Evolutionary conservation across 2,797 vertebrate genomes (phyloP), one percentile per base, ranked within the genome.

Genomic region (Microctenopoma lineatum): DNA sequence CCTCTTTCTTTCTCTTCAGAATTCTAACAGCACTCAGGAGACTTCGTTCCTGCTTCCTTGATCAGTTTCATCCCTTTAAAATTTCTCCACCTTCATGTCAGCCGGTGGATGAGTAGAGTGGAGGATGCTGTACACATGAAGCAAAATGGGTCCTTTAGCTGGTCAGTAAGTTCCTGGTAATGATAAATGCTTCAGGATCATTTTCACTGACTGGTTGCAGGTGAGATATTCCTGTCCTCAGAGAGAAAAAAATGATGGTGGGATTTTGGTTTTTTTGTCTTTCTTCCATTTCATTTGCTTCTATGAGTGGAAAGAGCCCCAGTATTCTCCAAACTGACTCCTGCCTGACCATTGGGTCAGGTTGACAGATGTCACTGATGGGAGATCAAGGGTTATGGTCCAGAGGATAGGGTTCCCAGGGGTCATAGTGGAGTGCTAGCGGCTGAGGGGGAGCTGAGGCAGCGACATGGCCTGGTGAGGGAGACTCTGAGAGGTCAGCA

Each of bases 371-470:
- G 55, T 83, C 69, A 59, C 67, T 52, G 82, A 69, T 70, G 64
- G 74, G 56, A 89, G 87, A 81, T 88, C 64, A 65, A 64, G 79
- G 84, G 77, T 79, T 73, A 67, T 58, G 73, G 59, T 85, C 60
- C 47, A 50, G 75, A 77, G 85, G 77, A 72, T 44, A 44, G 55
- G 75, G 86, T 87, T 89, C 67, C 38, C 4, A 4, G 25, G 69
- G 77, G 80, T 70, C 45, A 9, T 29, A 62, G 78, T 59, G 66
- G 70, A 73, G 61, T 29, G 73, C 86, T 93, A 96, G 92, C 92
- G 94, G 92, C 96, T 95, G 88, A 95, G 95, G 82, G 96, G 95
- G 83, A 96, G 94, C 80, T 95, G 93, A 32, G 95, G 92, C 72
- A 95, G 84, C 6, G 94, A 93, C 96, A 91, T 78, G 90, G 95